These are phyloP conservation scores for Baccha elongata DNA, from an alignment of 2,888 invertebrate genomes.

Conservation along the genomic window DNA sequence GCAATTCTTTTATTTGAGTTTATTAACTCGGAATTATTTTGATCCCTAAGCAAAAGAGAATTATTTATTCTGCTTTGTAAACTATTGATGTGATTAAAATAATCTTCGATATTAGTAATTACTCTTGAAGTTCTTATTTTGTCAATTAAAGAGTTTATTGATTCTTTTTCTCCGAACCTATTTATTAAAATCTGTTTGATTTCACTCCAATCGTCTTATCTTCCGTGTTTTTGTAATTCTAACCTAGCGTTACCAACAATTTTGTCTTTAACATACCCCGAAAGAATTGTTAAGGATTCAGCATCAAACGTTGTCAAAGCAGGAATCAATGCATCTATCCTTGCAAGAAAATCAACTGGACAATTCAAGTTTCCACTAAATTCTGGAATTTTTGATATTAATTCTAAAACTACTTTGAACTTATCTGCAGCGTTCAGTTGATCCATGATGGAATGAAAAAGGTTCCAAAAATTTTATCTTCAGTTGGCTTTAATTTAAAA, in stretches of 20 bases:
- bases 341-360: slow-evolving; percentile 27
- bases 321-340: slow-evolving; percentile 31
- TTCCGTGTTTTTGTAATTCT: slow-evolving; percentile 27
- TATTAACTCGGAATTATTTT: too few relatives aligned
- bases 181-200: slow-evolving; percentile 29
- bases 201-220: slow-evolving; percentile 25
- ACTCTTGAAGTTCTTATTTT: slow-evolving; percentile 18
- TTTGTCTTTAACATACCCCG: slow-evolving; percentile 42
- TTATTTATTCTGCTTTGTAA: slow-evolving; percentile 16
- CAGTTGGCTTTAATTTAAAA: too few relatives aligned
- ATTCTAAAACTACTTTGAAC: slow-evolving; percentile 38
- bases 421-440: background rate
- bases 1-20: slow-evolving; percentile 22
- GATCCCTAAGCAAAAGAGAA: too few relatives aligned
- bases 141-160: slow-evolving; percentile 17
- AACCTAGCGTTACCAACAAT: slow-evolving; percentile 31
- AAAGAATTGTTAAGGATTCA: background rate
- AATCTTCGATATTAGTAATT: slow-evolving; percentile 36
- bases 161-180: slow-evolving; percentile 38
- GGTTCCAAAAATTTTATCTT: too few relatives aligned
- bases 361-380: slow-evolving; percentile 31
- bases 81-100: slow-evolving; percentile 24
- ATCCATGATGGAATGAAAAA: background rate
- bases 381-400: slow-evolving; percentile 31
- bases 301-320: slow-evolving; percentile 17